Base-by-base conservation (phyloP, 2,797 vertebrate genomes). In the Margarornis squamiger region DNA sequence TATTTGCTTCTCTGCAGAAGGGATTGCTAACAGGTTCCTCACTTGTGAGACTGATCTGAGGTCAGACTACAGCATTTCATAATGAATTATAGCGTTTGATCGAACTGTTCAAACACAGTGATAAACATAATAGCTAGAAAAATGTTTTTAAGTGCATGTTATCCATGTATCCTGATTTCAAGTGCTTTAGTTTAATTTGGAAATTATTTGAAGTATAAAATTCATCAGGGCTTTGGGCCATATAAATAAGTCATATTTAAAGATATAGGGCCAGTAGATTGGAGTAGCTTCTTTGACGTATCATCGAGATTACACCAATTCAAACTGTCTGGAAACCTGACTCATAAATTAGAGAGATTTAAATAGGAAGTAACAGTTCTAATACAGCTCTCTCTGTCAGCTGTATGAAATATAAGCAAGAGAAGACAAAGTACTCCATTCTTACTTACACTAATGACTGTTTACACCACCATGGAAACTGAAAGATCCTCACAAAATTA, bases 141-240 rank as follows among this genome's bases (percentile, higher is more conserved):
- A 46, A 27, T 2, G 2, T 39, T 61, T 58, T 52, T 49, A 46
- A 72, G 45, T 38, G 29, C 14, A 48, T 18, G 27, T 14, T 81
- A 67, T 49, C 58, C 14, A 55, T 4, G 1, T 23, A 62, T 36
- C 41, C 62, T 81, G 12, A 22, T 65, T 88, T 90, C 15, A 54
- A 83, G 20, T 49, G 29, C 5, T 88, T 74, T 45, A 23, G 14
- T 68, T 94, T 83, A 12, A 84, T 68, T 71, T 61, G 63, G 32
- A 63, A 79, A 58, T 88, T 58, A 65, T 46, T 26, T 81, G 5
- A 93, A 72, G 38, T 80, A 20, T 27, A 52, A 76, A 59, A 80
- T 62, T 77, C 45, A 43, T 9, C 0, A 0, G 21, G 23, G 11
- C 19, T 80, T 65, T 77, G 5, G 26, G 7, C 4, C 1, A 0